Conservation (phyloP, 37 sponge, comb jelly and placozoan species). For the Oscarella lobularis region DNA sequence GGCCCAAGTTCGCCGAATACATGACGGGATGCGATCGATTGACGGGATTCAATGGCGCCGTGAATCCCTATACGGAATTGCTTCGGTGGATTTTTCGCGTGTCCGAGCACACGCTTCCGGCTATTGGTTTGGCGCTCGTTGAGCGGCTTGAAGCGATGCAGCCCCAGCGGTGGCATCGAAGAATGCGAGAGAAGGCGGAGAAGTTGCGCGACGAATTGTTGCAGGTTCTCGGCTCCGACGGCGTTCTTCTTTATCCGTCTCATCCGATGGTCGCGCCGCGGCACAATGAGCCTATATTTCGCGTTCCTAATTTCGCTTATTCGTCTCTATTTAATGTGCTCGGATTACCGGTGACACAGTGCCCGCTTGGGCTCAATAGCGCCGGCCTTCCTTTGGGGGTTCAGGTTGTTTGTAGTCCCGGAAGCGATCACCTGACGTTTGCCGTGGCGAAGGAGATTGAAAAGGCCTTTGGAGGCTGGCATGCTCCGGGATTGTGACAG, state of each 20-base stretch:
- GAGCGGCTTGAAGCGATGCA: not conserved
- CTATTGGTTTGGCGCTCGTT: slow-evolving; percentile 7
- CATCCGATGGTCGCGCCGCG: slow-evolving; percentile 34
- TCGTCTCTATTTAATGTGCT: slow-evolving; percentile 39
- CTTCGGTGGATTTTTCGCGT: slow-evolving; percentile 13
- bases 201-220: slow-evolving; percentile 23
- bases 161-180: not conserved
- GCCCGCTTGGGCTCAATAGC: slow-evolving; percentile 38
- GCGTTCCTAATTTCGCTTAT: slow-evolving; percentile 35
- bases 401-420: slow-evolving; percentile 27
- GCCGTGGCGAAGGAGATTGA: slow-evolving; percentile 28
- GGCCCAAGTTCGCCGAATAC: slow-evolving; percentile 1
- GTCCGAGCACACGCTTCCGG: slow-evolving; percentile 10
- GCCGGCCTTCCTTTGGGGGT: slow-evolving; percentile 60
- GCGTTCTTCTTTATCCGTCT: slow-evolving; percentile 42
- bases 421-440: slow-evolving; percentile 16
- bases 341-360: slow-evolving; percentile 46
- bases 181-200: slow-evolving; percentile 18
- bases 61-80: slow-evolving; percentile 21
- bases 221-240: slow-evolving; percentile 26
- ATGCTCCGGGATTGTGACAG: not conserved
- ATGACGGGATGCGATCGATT: slow-evolving; percentile 4
- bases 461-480: slow-evolving; percentile 25
- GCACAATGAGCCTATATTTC: slow-evolving; percentile 19
- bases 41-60: slow-evolving; percentile 1